Percentiles rank a stretch among this genome's conserved stretches.
Evolutionary conservation across 1,140 invertebrate species (phyloP).

Genomic region (Eciton burchellii): DNA sequence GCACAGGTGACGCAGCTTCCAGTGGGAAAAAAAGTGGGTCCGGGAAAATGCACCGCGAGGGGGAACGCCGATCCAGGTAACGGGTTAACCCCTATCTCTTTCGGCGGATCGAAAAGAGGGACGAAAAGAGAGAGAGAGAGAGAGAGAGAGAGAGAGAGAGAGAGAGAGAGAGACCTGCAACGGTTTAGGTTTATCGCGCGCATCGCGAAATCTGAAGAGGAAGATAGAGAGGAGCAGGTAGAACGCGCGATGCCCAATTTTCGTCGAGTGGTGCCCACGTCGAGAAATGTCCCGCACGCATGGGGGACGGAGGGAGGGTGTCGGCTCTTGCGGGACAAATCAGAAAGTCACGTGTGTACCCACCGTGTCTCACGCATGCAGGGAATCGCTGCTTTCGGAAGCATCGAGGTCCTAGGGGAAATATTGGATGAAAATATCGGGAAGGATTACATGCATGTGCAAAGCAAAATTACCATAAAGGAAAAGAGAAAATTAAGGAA

Average conservation of each 20-base stretch:
- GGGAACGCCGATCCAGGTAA: conserved; percentile 68
- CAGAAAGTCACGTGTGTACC: conserved; percentile 58
- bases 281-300: conserved; percentile 42
- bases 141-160: not conserved
- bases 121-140: not conserved
- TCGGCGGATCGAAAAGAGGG: conserved; percentile 13
- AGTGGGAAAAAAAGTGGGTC: conserved; percentile 72
- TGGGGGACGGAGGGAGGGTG: conserved; percentile 40
- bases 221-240: conserved; percentile 46
- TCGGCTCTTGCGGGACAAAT: conserved; percentile 44
- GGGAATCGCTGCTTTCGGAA: conserved; percentile 6
- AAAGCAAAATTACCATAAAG: not conserved
- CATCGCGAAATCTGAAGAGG: conserved; percentile 56
- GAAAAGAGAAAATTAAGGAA: not conserved
- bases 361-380: not conserved
- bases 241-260: conserved; percentile 68
- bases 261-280: conserved; percentile 69
- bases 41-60: conserved; percentile 49
- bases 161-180: conserved; percentile 23
- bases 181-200: conserved; percentile 47
- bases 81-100: conserved; percentile 45
- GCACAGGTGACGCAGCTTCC: conserved; percentile 83
- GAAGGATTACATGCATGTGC: not conserved
- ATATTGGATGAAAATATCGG: not conserved
- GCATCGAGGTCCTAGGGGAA: not conserved